phyloP scores from a whole-genome alignment of 2,888 invertebrate genomes.

The Ormyrus rosae region DNA sequence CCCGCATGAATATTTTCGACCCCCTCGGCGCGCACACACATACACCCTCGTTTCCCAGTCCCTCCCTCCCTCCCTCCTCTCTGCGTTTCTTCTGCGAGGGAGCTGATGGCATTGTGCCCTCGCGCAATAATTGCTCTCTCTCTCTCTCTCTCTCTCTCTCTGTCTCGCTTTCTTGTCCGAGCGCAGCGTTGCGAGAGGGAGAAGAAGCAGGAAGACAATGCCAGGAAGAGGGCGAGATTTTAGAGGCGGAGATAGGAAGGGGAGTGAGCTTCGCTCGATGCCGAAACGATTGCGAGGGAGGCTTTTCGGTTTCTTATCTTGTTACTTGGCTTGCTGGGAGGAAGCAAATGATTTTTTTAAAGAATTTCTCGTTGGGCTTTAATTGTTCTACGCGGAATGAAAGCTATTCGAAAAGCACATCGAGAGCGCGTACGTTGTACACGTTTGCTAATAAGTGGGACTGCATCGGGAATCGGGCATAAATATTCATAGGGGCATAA shows the following conservation, averaged over 20 bases:
- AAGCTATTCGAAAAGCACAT: too few relatives aligned
- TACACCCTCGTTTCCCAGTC: conserved; percentile 22
- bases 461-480: background rate
- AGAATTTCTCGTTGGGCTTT: too few relatives aligned
- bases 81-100: background rate
- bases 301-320: too few relatives aligned
- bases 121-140: conserved; percentile 72
- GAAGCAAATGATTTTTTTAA: too few relatives aligned
- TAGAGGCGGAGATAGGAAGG: background rate
- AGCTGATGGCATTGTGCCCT: conserved; percentile 65
- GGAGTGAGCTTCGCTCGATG: background rate
- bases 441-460: too few relatives aligned
- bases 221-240: background rate
- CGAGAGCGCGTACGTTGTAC: too few relatives aligned
- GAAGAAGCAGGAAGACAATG: background rate
- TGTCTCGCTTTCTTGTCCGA: background rate
- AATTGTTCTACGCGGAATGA: too few relatives aligned
- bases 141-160: conserved; percentile 12
- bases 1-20: conserved; percentile 51
- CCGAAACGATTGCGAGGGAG: too few relatives aligned
- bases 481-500: conserved; percentile 17
- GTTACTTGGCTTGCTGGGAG: too few relatives aligned
- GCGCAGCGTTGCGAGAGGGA: background rate
- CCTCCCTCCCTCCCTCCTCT: background rate
- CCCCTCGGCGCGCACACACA: conserved; percentile 31